Evolutionary conservation across 1,140 invertebrate species (phyloP).

Genomic region (Psilanteris sp.): DNA sequence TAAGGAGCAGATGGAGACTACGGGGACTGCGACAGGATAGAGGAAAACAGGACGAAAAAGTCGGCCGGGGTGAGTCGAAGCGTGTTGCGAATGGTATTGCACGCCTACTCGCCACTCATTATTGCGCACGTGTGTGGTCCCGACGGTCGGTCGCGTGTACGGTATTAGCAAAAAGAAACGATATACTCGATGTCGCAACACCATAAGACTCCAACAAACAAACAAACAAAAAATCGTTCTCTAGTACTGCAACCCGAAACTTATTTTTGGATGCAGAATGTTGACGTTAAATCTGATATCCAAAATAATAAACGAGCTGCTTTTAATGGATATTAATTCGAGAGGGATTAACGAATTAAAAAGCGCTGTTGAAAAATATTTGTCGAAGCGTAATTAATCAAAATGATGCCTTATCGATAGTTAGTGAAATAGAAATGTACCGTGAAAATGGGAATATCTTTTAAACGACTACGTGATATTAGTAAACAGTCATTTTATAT

Average conservation of each 20-base stretch:
- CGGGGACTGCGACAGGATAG: conserved; percentile 50
- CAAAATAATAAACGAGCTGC: conserved; percentile 6
- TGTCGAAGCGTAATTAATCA: no score
- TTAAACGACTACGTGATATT: no score
- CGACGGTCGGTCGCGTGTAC: conserved; percentile 78
- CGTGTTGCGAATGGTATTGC: conserved; percentile 61
- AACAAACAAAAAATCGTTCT: conserved; percentile 2
- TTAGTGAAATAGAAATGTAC: no score
- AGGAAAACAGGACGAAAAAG: conserved; percentile 59
- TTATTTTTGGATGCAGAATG: conserved; percentile 16
- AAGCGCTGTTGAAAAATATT: no score
- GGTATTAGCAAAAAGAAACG: conserved; percentile 77
- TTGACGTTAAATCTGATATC: conserved; percentile 1
- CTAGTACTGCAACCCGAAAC: not conserved
- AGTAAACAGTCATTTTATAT: no score
- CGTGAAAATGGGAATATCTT: no score
- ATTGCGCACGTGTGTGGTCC: conserved; percentile 78
- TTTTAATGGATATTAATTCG: no score
- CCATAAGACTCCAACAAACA: conserved; percentile 43
- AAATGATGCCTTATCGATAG: no score
- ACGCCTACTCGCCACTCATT: conserved; percentile 72
- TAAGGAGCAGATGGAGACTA: conserved; percentile 76
- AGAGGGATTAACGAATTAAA: no score
- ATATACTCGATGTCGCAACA: conserved; percentile 50
- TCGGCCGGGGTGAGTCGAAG: conserved; percentile 56